A percentile compares a stretch with the other conserved stretches of the same genome.
Evolutionary conservation across 35 echinoderm and acorn worm species (phyloP).

Genomic region (Heliocidaris erythrogramma): DNA sequence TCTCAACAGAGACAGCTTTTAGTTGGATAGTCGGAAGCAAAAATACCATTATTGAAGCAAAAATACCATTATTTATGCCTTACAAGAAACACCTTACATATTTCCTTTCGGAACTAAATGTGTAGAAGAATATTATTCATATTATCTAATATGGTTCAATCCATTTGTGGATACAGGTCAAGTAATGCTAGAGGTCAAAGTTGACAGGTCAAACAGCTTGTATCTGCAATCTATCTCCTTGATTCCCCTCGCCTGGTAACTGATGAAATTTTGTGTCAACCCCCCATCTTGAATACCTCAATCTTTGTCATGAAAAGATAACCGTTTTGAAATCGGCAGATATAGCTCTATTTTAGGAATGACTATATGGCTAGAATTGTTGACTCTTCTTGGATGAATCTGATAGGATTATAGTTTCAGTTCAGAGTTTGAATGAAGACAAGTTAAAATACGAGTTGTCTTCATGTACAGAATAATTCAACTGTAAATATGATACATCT

Average conservation of each 20-base stretch:
- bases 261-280: neutral
- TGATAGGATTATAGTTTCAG: neutral
- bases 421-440: neutral
- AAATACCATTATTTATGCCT: no score
- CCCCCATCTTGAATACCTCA: neutral
- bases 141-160: neutral
- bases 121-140: neutral
- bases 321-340: neutral
- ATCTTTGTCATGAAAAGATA: neutral
- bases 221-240: neutral
- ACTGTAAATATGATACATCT: constrained; percentile 12
- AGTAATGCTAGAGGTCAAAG: neutral
- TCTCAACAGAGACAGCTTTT: no score
- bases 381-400: no score
- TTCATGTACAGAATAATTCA: neutral
- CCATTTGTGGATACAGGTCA: neutral
- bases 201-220: neutral
- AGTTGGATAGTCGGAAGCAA: no score
- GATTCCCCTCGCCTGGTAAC: neutral
- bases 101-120: neutral
- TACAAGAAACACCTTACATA: no score
- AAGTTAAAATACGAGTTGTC: neutral
- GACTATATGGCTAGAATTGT: neutral
- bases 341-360: neutral
- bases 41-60: no score